Evolutionary conservation across 2,797 vertebrate species (phyloP).

Genomic region (Hemibagrus guttatus): DNA sequence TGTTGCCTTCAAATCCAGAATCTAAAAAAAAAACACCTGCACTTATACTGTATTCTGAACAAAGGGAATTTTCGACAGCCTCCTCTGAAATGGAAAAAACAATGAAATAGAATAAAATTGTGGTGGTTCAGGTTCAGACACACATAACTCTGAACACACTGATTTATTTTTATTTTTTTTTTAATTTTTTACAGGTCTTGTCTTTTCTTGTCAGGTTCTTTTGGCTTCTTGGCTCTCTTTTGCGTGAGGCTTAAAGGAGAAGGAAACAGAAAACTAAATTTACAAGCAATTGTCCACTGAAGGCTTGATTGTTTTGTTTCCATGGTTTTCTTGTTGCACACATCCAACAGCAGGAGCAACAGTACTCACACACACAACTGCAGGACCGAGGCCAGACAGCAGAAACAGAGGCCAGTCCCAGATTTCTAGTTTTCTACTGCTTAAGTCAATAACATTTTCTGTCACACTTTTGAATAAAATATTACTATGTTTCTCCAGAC

Average conservation of each 20-base stretch:
- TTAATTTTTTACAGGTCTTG: too few relatives aligned
- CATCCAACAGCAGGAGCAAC: slow-evolving; percentile 72
- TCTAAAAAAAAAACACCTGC: neutral
- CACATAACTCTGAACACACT: neutral
- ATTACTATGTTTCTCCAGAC: neutral
- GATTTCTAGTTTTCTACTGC: slow-evolving; percentile 2
- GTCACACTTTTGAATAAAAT: neutral
- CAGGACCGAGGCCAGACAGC: slow-evolving; percentile 22
- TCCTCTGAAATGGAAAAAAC: neutral
- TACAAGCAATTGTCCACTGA: slow-evolving; percentile 72
- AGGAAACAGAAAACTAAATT: slow-evolving; percentile 65
- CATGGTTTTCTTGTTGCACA: slow-evolving; percentile 75
- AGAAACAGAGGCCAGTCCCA: slow-evolving; percentile 3
- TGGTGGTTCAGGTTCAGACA: neutral
- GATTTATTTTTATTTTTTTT: too few relatives aligned
- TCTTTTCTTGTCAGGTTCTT: slow-evolving; percentile 21
- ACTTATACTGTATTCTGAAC: neutral
- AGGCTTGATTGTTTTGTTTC: slow-evolving; percentile 79
- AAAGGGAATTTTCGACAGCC: neutral
- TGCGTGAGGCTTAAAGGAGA: neutral
- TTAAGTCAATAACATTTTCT: neutral
- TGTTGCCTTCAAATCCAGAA: neutral
- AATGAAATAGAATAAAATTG: neutral
- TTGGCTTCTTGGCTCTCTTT: neutral
- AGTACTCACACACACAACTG: slow-evolving; percentile 60